Percentiles rank a stretch among this genome's conserved stretches.
Evolutionary conservation across 1,140 invertebrate species (phyloP).

Genomic region (Telenomus remus): DNA sequence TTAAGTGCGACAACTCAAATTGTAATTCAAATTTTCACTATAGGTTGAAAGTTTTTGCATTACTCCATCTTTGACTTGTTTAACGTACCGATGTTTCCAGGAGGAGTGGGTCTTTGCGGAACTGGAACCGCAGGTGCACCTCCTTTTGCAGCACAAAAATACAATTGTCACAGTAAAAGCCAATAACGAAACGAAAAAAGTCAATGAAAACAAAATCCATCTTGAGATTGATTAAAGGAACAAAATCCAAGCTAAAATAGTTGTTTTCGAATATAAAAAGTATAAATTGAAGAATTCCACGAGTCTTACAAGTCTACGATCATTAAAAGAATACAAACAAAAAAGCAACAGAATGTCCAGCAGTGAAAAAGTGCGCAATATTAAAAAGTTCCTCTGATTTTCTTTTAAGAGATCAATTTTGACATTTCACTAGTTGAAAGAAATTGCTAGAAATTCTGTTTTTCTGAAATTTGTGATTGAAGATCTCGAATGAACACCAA

Average conservation of each 20-base stretch:
- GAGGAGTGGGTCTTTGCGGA: slow-evolving; percentile 74
- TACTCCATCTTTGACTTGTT: slow-evolving; percentile 14
- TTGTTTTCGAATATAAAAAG: not conserved
- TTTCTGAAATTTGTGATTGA: not conserved
- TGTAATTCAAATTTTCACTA: too few species aligned
- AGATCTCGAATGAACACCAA: not conserved
- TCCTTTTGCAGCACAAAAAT: slow-evolving; percentile 70
- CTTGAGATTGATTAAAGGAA: not conserved
- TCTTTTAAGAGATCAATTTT: too few species aligned
- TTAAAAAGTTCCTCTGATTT: too few species aligned
- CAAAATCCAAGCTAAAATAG: not conserved
- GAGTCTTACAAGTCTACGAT: too few species aligned
- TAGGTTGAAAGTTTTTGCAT: too few species aligned
- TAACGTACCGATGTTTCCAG: slow-evolving; percentile 73
- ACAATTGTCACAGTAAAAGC: slow-evolving; percentile 62
- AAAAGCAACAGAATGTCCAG: too few species aligned
- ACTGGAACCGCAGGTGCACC: slow-evolving; percentile 63
- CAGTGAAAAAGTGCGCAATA: too few species aligned
- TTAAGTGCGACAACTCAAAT: too few species aligned
- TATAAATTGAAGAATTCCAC: too few species aligned
- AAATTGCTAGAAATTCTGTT: not conserved
- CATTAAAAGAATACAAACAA: too few species aligned
- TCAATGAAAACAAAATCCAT: not conserved
- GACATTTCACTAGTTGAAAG: too few species aligned
- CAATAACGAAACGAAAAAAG: slow-evolving; percentile 14